Evolutionary conservation across 2,888 invertebrate species (phyloP), one percentile per base, ranked within the genome.

Genomic region (Cheilosia variabilis): DNA sequence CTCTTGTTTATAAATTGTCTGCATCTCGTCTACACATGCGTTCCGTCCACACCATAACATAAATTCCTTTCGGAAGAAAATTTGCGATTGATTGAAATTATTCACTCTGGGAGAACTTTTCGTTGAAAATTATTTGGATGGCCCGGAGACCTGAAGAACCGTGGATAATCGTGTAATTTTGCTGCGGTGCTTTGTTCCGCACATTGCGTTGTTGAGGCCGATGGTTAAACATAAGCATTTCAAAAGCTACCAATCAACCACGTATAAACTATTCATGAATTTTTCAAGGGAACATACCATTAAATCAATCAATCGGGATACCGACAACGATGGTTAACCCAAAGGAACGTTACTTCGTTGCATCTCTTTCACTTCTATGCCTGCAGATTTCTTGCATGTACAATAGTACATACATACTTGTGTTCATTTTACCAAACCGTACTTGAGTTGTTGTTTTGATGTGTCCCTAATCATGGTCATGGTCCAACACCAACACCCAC

Each of bases 91-190:
- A 71, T 71, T 71, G 66, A 71, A 71, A 71, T 57, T 71, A 69
- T 69, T 69, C 53, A 69, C 58, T 45, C 4, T 71, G 24, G 58
- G 50, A 24, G 50, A n/a, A 22, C 4, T 24, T 57, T 58, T 58
- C 19, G 47, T 50, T 71, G 47, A 58, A 58, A 71, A 58, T 43
- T 71, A 58, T 58, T 58, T 58, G 58, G 37, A 69, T 69, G 55
- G 69, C 71, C 71, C 37, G 34, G 19, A 58, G 58, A 50, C 37
- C 50, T n/a, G 47, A 50, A 58, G 71, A 71, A 71, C 58, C 71
- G 47, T 55, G 52, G 62, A 73, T 73, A 73, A 73, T 73, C 72
- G 62, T 73, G 60, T 72, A 60, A 72, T 72, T 72, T 72, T 50
- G 37, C 50, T 52, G 72, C 53, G 52, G 62, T 63, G 45, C 53